Conservation (phyloP, 1,140 invertebrate species). For the Pissodes strobi region DNA sequence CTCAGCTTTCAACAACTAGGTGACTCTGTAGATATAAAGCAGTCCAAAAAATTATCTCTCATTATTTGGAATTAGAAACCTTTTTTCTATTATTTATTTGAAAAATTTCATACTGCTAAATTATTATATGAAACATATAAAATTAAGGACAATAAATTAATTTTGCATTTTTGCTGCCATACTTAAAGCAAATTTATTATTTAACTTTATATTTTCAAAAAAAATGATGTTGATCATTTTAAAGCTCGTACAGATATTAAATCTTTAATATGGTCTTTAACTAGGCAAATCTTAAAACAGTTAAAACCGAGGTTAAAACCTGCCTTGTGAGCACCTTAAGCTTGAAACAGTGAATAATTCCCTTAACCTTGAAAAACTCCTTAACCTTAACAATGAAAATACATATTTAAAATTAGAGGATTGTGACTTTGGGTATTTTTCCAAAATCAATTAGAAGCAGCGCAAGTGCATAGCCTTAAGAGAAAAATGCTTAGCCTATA, state of each 20-base stretch:
- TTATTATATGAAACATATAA: too few relatives aligned
- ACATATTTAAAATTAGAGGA: conserved; percentile 12
- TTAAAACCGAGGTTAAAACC: too few relatives aligned
- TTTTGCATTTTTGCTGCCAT: background rate
- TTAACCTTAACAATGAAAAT: conserved; percentile 1
- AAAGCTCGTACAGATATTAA: conserved; percentile 5
- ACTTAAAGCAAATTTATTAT: conserved; percentile 1
- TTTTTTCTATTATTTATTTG: conserved; percentile 1
- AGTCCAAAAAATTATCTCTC: conserved; percentile 8
- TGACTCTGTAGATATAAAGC: background rate
- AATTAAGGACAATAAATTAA: conserved; percentile 4
- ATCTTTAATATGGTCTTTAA: conserved; percentile 13
- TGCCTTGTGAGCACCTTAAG: background rate
- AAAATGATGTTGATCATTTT: conserved; percentile 4
- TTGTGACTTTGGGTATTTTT: conserved; percentile 22
- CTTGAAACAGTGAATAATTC: conserved; percentile 12
- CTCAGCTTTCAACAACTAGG: background rate
- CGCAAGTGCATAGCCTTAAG: background rate
- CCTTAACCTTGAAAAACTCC: too few relatives aligned
- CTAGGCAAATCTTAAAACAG: conserved; percentile 19
- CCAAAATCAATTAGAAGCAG: background rate
- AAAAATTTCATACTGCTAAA: conserved; percentile 16
- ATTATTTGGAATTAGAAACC: conserved; percentile 11
- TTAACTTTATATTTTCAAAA: conserved; percentile 19
- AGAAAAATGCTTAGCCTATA: conserved; percentile 14